Evolutionary conservation across 2,797 vertebrate species (phyloP).

Genomic region (Chaetophractus vellerosus): DNA sequence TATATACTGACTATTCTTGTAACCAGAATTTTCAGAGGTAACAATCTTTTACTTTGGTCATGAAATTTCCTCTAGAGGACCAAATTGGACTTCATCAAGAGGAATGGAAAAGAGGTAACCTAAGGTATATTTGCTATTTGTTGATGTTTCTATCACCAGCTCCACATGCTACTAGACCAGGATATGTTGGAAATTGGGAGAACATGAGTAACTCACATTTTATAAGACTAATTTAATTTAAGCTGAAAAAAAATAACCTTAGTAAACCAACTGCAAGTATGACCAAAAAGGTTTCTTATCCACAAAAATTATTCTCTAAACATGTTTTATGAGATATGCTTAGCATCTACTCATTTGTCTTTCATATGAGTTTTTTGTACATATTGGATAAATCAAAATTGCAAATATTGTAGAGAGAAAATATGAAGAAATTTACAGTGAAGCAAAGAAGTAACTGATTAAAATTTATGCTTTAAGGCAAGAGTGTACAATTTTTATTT

Average conservation of each 20-base stretch:
- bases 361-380: constrained; percentile 49
- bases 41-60: constrained; percentile 42
- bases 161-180: background rate
- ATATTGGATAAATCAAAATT: constrained; percentile 63
- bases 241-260: constrained; percentile 51
- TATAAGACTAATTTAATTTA: constrained; percentile 62
- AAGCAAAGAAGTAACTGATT: background rate
- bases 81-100: constrained; percentile 36
- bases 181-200: background rate
- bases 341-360: constrained; percentile 60
- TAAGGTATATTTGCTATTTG: background rate
- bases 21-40: background rate
- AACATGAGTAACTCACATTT: constrained; percentile 26
- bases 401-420: background rate
- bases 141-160: background rate
- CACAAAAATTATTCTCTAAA: constrained; percentile 43
- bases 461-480: constrained; percentile 66
- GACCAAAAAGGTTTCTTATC: background rate
- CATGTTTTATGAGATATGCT: constrained; percentile 65
- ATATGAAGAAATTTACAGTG: constrained; percentile 62
- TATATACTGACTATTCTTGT: background rate
- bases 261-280: constrained; percentile 34
- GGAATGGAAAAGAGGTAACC: background rate
- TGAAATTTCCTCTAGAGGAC: constrained; percentile 40
- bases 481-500: constrained; percentile 16